These are phyloP conservation scores for Oreocharis arfaki DNA, from an alignment of 2,113 vertebrate genomes.

Conservation along the genomic window DNA sequence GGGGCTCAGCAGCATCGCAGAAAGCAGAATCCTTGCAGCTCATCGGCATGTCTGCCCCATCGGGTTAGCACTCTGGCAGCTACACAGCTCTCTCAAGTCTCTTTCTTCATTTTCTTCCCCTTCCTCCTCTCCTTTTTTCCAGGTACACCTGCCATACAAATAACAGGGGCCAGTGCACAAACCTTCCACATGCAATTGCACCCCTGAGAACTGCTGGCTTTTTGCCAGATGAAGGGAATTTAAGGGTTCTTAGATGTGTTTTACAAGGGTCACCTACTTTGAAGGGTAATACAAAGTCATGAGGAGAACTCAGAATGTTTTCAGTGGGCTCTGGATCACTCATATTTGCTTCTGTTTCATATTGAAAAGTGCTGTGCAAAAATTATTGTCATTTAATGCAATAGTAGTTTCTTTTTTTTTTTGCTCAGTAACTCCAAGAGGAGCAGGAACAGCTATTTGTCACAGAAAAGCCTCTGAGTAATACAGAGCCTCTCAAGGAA, in stretches of 20 bases:
- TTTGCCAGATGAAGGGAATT: neutral
- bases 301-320: neutral
- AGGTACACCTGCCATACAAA: neutral
- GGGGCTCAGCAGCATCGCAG: neutral
- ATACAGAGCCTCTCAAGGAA: neutral
- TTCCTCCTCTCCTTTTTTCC: constrained; percentile 61
- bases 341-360: neutral
- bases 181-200: neutral
- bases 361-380: neutral
- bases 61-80: neutral
- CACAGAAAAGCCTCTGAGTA: neutral
- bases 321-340: neutral
- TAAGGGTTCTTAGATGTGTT: neutral
- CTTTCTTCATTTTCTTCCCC: constrained; percentile 62
- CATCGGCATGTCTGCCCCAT: neutral
- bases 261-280: neutral
- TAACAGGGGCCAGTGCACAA: neutral
- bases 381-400: neutral
- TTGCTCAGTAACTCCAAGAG: neutral
- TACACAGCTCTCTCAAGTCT: constrained; percentile 41
- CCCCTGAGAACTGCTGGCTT: neutral
- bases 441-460: neutral
- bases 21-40: constrained; percentile 55
- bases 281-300: neutral
- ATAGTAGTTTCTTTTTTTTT: neutral